These are phyloP conservation scores for Lepidothrix coronata DNA, from an alignment of 2,113 vertebrate species.

Conservation along the genomic window DNA sequence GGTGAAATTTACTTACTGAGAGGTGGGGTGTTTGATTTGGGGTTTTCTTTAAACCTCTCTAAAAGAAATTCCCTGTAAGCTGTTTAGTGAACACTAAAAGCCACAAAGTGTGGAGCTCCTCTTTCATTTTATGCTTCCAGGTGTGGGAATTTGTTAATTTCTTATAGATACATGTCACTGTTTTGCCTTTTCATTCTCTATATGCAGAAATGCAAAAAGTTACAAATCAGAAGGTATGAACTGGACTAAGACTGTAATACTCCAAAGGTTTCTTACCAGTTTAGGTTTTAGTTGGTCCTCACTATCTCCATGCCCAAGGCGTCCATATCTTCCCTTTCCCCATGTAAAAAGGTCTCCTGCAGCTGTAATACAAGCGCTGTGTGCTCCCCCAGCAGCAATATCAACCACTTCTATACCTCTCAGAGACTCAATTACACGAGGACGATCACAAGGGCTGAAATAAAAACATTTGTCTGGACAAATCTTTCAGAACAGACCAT, in stretches of 20 bases:
- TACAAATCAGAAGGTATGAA: neutral
- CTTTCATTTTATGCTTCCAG: neutral
- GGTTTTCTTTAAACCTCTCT: neutral
- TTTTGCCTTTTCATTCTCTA: neutral
- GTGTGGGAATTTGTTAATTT: neutral
- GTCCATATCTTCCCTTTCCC: conserved; percentile 96
- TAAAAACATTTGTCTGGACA: neutral
- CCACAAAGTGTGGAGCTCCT: neutral
- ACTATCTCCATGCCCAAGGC: conserved; percentile 95
- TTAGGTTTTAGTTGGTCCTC: conserved; percentile 98
- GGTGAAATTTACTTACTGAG: neutral
- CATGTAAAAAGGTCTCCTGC: conserved; percentile 96
- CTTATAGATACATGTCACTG: neutral
- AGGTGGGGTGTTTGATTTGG: neutral
- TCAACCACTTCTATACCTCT: conserved; percentile 94
- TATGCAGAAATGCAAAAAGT: neutral
- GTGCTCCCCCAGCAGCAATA: conserved; percentile 93
- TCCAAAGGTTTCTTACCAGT: conserved; percentile 75
- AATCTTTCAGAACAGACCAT: neutral
- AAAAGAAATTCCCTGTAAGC: neutral
- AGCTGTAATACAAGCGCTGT: conserved; percentile 94
- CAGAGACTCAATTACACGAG: conserved; percentile 94
- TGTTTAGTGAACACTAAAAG: neutral
- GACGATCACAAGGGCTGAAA: conserved; percentile 92
- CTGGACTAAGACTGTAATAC: neutral